A percentile compares a stretch with the other conserved stretches of the same genome.
Evolutionary conservation across 2,888 invertebrate species (phyloP).

Genomic region (Hemicrepidius hirtus): DNA sequence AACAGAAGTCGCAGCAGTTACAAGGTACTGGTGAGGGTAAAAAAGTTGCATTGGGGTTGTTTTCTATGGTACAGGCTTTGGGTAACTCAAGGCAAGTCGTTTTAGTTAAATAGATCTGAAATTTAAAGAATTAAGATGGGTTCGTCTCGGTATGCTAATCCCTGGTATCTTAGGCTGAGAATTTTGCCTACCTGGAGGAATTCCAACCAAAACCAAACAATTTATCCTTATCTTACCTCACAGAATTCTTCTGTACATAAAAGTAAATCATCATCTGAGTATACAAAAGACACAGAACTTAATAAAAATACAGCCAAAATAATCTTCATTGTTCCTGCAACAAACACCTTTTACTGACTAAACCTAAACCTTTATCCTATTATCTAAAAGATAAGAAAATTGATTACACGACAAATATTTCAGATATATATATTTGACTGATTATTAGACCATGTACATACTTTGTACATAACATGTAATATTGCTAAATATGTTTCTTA

Average conservation of each 20-base stretch:
- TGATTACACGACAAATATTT: slow-evolving; percentile 16
- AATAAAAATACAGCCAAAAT: background rate
- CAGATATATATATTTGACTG: slow-evolving; percentile 50
- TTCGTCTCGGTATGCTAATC: no score
- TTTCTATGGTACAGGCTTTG: slow-evolving; percentile 74
- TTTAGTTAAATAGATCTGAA: slow-evolving; percentile 18
- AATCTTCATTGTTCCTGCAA: background rate
- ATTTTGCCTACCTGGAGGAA: no score
- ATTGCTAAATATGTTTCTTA: slow-evolving; percentile 54
- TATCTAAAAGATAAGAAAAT: background rate
- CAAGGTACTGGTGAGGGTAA: slow-evolving; percentile 77
- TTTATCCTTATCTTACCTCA: no score
- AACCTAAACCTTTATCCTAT: no score
- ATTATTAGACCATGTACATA: slow-evolving; percentile 56
- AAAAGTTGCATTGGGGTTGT: slow-evolving; percentile 75
- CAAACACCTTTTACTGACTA: background rate
- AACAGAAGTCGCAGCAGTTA: slow-evolving; percentile 79
- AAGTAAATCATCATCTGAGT: background rate
- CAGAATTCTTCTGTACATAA: slow-evolving; percentile 31
- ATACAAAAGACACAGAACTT: background rate
- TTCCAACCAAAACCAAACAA: background rate
- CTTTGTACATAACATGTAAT: slow-evolving; percentile 52
- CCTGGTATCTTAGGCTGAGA: no score
- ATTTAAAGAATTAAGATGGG: background rate
- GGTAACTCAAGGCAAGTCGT: slow-evolving; percentile 61